Evolutionary conservation across 2,113 vertebrate species (phyloP), one percentile per base, ranked within the genome.

Genomic region (Phalacrocorax aristotelis): DNA sequence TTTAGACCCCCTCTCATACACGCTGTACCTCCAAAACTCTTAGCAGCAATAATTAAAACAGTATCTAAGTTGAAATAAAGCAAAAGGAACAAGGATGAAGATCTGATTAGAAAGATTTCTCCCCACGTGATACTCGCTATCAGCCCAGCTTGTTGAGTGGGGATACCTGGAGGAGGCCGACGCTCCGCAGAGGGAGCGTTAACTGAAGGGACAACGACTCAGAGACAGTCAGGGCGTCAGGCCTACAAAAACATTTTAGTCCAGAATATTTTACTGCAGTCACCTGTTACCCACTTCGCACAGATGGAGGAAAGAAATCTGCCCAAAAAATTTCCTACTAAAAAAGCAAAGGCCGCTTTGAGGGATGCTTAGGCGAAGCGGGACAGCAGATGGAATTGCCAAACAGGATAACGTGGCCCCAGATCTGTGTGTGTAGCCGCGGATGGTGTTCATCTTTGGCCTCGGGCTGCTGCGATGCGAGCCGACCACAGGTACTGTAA

Each of bases 91-190:
- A 65, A 78, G 22, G 2, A 8, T 0, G 6, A 54, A 29, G 52
- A 27, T n/a, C 23, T 52, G 80, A 30, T 34, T 2, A 12, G 78
- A 64, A 79, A 44, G 15, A 16, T 36, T 82, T 62, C 34, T 87
- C 57, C 54, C 66, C 32, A 9, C 0, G 2, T 8, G 55, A 29
- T 2, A 3, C 13, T n/a, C 0, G 0, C 1, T 25, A 6, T 7
- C 80, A 58, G 38, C 40, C 66, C 44, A 14, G 15, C 19, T 52
- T 46, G 54, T 34, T 52, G 48, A 36, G 68, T 9, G 57, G 29
- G 46, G 32, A 15, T 15, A 9, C 26, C 60, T 32, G 30, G 16
- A 51, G 54, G 51, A 34, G 17, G 27, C 0, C 7, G 72, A 49
- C 5, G 21, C 61, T 69, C 61, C 80, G 38, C 10, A 16, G 75